Percentiles rank a stretch among this genome's conserved stretches.
Conservation (phyloP, 1,140 invertebrate species). For the Pogonomyrmex barbatus region DNA sequence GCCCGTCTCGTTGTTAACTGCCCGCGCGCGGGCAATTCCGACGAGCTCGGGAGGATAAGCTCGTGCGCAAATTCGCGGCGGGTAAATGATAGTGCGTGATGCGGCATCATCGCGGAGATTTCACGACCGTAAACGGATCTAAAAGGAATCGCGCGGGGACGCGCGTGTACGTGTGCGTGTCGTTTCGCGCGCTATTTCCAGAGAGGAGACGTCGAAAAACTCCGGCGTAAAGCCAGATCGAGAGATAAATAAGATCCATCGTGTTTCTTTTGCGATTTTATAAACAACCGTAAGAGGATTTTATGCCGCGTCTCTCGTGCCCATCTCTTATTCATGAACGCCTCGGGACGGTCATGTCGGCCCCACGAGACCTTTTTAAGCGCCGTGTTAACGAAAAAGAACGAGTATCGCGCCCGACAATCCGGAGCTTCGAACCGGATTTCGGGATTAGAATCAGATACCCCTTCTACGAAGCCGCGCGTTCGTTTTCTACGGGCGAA, state of each 20-base stretch:
- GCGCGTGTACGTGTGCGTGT: too few species aligned
- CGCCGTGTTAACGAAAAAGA: constrained; percentile 68
- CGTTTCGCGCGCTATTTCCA: not conserved
- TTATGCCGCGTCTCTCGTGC: not conserved
- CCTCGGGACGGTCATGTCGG: constrained; percentile 33
- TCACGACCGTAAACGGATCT: not conserved
- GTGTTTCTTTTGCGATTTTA: not conserved
- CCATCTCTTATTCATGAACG: constrained; percentile 56
- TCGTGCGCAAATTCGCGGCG: not conserved
- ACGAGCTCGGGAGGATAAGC: not conserved
- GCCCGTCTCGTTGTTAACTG: constrained; percentile 41
- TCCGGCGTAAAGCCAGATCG: not conserved
- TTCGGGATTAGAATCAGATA: constrained; percentile 72
- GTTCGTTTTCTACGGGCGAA: constrained; percentile 64
- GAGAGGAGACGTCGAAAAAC: not conserved
- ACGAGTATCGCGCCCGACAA: constrained; percentile 54
- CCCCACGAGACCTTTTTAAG: constrained; percentile 46
- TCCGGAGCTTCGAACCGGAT: constrained; percentile 69
- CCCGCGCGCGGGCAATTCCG: not conserved
- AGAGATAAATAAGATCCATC: constrained; percentile 28
- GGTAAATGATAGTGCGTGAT: constrained; percentile 3
- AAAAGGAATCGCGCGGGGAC: not conserved
- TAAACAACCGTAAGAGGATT: constrained; percentile 40
- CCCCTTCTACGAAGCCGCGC: constrained; percentile 59
- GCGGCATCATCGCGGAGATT: not conserved